A percentile compares a stretch with the other conserved stretches of the same genome.
These are phyloP conservation scores for Netelia inedita DNA, from an alignment of 2,888 invertebrate genomes.

Conservation along the genomic window DNA sequence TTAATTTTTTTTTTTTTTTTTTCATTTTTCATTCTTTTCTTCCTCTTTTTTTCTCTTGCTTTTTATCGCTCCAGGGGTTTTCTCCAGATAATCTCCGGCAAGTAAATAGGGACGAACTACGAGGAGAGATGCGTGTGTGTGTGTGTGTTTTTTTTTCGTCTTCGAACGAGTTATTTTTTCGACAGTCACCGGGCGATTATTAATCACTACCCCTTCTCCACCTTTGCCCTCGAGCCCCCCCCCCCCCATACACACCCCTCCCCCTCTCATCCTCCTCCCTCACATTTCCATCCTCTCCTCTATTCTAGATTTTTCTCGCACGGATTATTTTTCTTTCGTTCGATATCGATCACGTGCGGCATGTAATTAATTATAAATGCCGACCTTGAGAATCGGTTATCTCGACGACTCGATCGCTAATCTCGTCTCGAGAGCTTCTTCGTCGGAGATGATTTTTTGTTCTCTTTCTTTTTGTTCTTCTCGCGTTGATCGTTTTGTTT, in stretches of 20 bases:
- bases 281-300: constrained; percentile 33
- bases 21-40: constrained; percentile 18
- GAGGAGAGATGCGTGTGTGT: constrained; percentile 9
- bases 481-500: background rate
- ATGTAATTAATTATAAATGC: constrained; percentile 72
- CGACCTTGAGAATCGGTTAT: constrained; percentile 65
- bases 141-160: constrained; percentile 15
- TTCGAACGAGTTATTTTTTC: constrained; percentile 56
- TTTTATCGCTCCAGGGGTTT: constrained; percentile 56
- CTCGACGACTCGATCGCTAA: constrained; percentile 56
- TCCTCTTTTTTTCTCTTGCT: background rate
- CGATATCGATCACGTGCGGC: constrained; percentile 71
- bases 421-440: constrained; percentile 50
- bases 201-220: constrained; percentile 66
- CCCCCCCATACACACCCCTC: constrained; percentile 32
- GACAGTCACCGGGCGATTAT: constrained; percentile 73
- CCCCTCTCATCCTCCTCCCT: constrained; percentile 9
- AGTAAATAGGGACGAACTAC: constrained; percentile 39
- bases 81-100: constrained; percentile 47
- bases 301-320: constrained; percentile 20
- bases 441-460: background rate
- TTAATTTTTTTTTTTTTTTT: constrained; percentile 3
- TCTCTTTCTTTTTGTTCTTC: constrained; percentile 1
- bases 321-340: background rate
- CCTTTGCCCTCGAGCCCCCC: background rate